phyloP scores from a whole-genome alignment of 2,888 invertebrate genomes.

The Hirtodrosophila duncani region DNA sequence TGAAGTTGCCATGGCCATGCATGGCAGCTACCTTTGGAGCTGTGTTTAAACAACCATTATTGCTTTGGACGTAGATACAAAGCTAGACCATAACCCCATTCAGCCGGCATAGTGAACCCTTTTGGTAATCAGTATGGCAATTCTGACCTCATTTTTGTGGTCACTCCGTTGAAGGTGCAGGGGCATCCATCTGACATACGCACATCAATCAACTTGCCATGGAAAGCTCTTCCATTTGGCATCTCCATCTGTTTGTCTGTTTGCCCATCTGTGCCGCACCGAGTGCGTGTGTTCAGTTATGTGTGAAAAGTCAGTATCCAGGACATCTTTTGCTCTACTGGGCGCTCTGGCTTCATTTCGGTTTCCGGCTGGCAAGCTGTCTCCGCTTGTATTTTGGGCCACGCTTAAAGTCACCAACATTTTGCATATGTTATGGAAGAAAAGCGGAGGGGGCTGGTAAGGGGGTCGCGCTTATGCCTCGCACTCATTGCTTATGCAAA shows the following conservation, averaged over 20 bases:
- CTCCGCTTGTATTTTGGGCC: neutral
- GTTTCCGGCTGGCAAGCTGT: neutral
- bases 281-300: conserved; percentile 38
- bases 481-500: conserved; percentile 63
- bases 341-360: conserved; percentile 17
- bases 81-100: conserved; percentile 4
- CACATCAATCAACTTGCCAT: conserved; percentile 56
- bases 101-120: too few species aligned
- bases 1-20: conserved; percentile 40
- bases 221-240: conserved; percentile 2
- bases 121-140: conserved; percentile 48
- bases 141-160: conserved; percentile 44
- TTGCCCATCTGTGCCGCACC: conserved; percentile 5
- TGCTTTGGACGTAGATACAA: conserved; percentile 20
- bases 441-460: neutral
- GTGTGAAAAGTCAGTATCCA: conserved; percentile 57
- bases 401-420: conserved; percentile 31
- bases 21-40: neutral
- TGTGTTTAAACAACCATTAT: conserved; percentile 46
- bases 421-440: conserved; percentile 45
- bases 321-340: conserved; percentile 27
- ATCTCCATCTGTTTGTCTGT: neutral
- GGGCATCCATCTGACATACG: conserved; percentile 37
- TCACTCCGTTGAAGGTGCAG: conserved; percentile 23
- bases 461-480: conserved; percentile 7